Evolutionary conservation across 2,888 invertebrate species (phyloP), one percentile per base, ranked within the genome.

Genomic region (Xestia c-nigrum): DNA sequence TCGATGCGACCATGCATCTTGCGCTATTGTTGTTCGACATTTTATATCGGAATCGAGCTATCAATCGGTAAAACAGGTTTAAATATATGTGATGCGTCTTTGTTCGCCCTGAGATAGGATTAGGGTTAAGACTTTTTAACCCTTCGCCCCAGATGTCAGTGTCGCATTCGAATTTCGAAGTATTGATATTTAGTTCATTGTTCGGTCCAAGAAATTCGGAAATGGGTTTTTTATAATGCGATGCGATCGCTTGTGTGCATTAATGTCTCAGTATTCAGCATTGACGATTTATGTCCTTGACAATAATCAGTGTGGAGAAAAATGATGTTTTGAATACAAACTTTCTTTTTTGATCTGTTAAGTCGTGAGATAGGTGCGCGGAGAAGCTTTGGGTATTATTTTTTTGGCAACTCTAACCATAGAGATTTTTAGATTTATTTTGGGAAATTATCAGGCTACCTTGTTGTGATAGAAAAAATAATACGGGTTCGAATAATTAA

Each of bases 21-120:
- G 86, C 86, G 91, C 92, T 89, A 92, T 95, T 95, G 94, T 94
- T 88, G 89, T 78, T 84, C 88, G 89, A 93, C 92, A 92, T 94
- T 96, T 94, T 94, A 94, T 94, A 96, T 95, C 93, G 94, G 88
- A 93, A 93, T 92, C 91, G 90, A 89, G 90, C 94, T 93, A 95
- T 96, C 96, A 95, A 96, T 96, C 93, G 94, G 93, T 93, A 92
- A 95, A 96, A 96, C 96, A 95, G 96, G 96, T 96, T 96, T 95
- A 92, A 93, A 94, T 92, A 93, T 88, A 92, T 93, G 92, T 91
- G 94, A 93, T 92, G 91, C 89, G 88, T 88, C 91, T 92, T 95
- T 95, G 94, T 94, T 85, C 83, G 84, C 24, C 31, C 81, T 84
- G 84, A 94, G 94, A 94, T 94, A 93, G 93, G 96, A 95, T 95